Evolutionary conservation across 2,113 vertebrate species (phyloP).

Genomic region (Cheirogaleus medius): DNA sequence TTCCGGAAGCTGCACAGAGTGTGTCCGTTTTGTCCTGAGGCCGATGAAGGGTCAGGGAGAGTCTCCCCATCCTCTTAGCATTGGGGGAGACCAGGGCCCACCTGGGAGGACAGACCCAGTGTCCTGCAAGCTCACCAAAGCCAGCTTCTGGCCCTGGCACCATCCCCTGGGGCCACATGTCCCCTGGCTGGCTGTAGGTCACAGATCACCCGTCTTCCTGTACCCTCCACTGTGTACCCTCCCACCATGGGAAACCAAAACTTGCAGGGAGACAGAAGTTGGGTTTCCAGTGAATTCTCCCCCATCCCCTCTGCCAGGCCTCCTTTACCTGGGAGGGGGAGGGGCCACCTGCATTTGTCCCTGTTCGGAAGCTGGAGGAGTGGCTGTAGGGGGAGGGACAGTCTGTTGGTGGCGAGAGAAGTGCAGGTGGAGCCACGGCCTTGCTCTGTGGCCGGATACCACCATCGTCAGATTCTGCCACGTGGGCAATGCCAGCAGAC

Average conservation of each 20-base stretch:
- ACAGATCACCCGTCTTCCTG: neutral
- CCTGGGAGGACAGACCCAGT: neutral
- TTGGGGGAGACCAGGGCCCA: no score
- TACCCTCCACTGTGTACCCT: neutral
- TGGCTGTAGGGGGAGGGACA: no score
- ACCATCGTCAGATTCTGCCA: fast-evolving
- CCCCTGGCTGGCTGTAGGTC: no score
- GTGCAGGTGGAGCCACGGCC: no score
- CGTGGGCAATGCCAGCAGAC: no score
- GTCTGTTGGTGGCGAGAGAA: no score
- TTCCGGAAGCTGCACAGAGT: neutral
- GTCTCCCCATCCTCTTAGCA: fast-evolving
- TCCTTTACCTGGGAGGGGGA: neutral
- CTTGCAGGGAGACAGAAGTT: no score
- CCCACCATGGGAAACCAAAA: fast-evolving
- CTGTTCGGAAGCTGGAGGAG: neutral
- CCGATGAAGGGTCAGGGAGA: fast-evolving
- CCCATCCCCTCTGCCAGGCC: neutral
- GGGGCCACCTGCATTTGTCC: fast-evolving
- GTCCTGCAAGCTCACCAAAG: neutral
- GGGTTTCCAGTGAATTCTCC: fast-evolving
- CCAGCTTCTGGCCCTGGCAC: no score
- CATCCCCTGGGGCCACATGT: neutral
- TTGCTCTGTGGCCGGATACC: no score
- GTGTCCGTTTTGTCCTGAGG: no score